Evolutionary conservation across 2,888 invertebrate species (phyloP).

Genomic region (Phengaris arion): DNA sequence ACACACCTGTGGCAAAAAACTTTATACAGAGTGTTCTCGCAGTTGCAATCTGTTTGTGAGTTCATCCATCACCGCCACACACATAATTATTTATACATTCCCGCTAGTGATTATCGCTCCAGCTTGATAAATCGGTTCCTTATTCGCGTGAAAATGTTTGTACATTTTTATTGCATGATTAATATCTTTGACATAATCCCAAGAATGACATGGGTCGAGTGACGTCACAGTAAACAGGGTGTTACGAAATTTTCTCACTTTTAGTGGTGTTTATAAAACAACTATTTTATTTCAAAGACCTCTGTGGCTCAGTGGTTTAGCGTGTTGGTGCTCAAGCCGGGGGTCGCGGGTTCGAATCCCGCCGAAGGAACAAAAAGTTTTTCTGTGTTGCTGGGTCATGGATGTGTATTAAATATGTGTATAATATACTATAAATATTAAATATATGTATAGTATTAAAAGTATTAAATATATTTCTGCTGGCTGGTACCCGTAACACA

Average conservation of each 20-base stretch:
- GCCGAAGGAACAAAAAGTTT: too few relatives aligned
- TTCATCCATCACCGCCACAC: conserved; percentile 61
- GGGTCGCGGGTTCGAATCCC: too few relatives aligned
- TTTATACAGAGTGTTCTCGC: background rate
- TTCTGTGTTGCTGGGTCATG: too few relatives aligned
- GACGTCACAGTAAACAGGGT: background rate
- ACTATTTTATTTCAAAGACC: too few relatives aligned
- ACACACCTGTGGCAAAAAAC: conserved; percentile 1
- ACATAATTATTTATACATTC: conserved; percentile 66
- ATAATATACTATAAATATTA: too few relatives aligned
- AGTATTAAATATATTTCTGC: too few relatives aligned
- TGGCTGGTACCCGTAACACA: too few relatives aligned
- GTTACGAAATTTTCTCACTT: background rate
- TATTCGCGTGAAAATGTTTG: conserved; percentile 27
- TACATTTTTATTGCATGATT: conserved; percentile 24
- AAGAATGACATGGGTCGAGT: conserved; percentile 11
- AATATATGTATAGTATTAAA: too few relatives aligned
- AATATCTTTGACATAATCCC: conserved; percentile 16
- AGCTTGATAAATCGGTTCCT: conserved; percentile 37
- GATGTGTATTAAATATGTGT: too few relatives aligned
- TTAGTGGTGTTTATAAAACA: too few relatives aligned
- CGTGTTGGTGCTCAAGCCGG: too few relatives aligned
- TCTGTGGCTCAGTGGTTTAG: too few relatives aligned
- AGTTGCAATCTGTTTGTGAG: background rate
- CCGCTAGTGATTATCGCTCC: conserved; percentile 43